phyloP scores from a whole-genome alignment of 2,797 vertebrate species.

The Pseudochirops corinnae region DNA sequence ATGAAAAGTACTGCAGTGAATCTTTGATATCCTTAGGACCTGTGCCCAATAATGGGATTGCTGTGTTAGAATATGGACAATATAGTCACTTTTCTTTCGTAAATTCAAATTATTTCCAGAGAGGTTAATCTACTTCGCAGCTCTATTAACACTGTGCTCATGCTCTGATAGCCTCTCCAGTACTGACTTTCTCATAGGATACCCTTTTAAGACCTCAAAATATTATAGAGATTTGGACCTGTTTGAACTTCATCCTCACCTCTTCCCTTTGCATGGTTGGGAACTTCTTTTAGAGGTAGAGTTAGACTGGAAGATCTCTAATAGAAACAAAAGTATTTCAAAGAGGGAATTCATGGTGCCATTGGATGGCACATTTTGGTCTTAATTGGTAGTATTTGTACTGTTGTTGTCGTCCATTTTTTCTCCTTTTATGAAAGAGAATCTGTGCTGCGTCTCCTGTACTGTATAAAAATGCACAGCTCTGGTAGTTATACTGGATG shows the following conservation, averaged over 20 bases:
- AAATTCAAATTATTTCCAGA: neutral
- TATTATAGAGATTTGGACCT: slow-evolving; percentile 31
- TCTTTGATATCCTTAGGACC: neutral
- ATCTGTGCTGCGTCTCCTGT: slow-evolving; percentile 60
- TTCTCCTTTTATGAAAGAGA: slow-evolving; percentile 59
- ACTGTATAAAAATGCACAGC: slow-evolving; percentile 68
- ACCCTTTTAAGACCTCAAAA: slow-evolving; percentile 21
- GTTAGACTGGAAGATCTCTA: neutral
- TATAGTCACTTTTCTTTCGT: neutral
- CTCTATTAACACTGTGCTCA: neutral
- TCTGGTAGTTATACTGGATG: slow-evolving; percentile 73
- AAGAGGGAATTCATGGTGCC: slow-evolving; percentile 17
- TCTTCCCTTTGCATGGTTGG: slow-evolving; percentile 9
- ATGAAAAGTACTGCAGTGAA: neutral
- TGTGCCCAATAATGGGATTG: neutral
- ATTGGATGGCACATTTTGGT: slow-evolving; percentile 36
- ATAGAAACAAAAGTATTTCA: slow-evolving; percentile 50
- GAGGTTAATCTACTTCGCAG: neutral
- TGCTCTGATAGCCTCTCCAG: neutral
- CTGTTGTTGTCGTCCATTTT: neutral
- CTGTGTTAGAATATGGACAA: neutral
- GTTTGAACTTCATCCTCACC: slow-evolving; percentile 8
- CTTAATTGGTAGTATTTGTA: slow-evolving; percentile 24
- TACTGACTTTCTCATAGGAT: neutral
- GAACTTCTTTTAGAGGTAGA: slow-evolving; percentile 41